phyloP scores from a whole-genome alignment of 2,113 vertebrate genomes.

The Lophius piscatorius region DNA sequence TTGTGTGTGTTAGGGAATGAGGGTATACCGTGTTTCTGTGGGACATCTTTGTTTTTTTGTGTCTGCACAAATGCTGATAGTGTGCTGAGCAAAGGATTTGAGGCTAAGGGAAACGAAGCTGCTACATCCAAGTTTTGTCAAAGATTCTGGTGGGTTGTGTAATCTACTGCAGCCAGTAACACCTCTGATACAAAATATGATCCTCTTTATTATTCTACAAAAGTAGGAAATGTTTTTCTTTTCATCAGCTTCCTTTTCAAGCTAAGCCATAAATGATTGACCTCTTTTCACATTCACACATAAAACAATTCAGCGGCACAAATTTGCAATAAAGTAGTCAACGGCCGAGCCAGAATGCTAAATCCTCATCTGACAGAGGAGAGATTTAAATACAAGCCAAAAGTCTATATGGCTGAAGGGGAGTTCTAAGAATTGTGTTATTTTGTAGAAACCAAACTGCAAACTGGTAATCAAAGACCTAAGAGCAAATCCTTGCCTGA shows the following conservation, averaged over 20 bases:
- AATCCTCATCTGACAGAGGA: constrained; percentile 53
- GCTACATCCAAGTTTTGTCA: constrained; percentile 39
- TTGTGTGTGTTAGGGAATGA: constrained; percentile 4
- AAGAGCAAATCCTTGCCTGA: constrained; percentile 55
- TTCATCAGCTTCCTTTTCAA: constrained; percentile 21
- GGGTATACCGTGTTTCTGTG: constrained; percentile 18
- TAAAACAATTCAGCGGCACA: constrained; percentile 34
- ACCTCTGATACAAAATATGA: constrained; percentile 8
- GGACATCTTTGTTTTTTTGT: constrained; percentile 23
- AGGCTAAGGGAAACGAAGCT: constrained; percentile 39
- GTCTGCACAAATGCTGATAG: constrained; percentile 32
- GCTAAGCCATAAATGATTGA: constrained; percentile 16
- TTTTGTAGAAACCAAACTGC: constrained; percentile 52
- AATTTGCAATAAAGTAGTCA: constrained; percentile 26
- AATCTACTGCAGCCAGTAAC: constrained; percentile 29
- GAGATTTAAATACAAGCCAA: constrained; percentile 49
- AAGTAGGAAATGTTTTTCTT: constrained; percentile 9
- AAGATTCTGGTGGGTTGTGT: constrained; percentile 25
- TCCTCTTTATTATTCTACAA: constrained; percentile 12
- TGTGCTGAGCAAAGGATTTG: constrained; percentile 48
- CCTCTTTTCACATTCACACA: constrained; percentile 23
- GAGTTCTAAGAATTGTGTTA: constrained; percentile 51
- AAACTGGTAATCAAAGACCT: constrained; percentile 61
- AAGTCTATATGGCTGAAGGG: constrained; percentile 49
- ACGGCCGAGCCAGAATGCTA: constrained; percentile 29